phyloP scores from a whole-genome alignment of 2,113 vertebrate genomes.

The Caracal caracal region DNA sequence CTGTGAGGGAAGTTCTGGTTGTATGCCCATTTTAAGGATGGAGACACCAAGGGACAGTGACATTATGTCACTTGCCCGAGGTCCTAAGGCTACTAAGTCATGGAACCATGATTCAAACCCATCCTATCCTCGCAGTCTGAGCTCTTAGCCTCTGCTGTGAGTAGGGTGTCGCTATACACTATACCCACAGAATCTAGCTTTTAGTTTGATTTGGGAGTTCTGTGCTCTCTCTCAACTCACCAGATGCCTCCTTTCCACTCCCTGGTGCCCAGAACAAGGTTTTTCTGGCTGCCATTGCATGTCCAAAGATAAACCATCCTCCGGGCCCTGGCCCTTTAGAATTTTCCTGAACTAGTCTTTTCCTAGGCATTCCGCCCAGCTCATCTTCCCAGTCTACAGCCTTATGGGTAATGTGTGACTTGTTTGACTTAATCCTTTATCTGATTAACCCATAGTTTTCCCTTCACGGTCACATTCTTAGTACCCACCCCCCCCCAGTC shows the following conservation, averaged over 20 bases:
- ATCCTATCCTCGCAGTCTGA: neutral
- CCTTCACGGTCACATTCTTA: neutral
- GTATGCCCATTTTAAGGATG: neutral
- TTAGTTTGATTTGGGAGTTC: neutral
- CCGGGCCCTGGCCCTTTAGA: neutral
- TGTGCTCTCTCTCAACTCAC: neutral
- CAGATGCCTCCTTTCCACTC: neutral
- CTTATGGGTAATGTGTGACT: neutral
- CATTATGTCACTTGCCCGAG: neutral
- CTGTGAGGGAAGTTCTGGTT: neutral
- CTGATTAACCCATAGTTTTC: neutral
- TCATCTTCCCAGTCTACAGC: neutral
- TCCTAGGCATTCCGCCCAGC: neutral
- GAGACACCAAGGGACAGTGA: neutral
- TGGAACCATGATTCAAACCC: neutral
- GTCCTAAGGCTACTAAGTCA: neutral
- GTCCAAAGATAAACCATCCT: neutral
- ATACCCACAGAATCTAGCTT: neutral
- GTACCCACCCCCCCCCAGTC: too few species aligned
- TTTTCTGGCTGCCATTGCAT: neutral
- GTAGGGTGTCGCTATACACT: neutral
- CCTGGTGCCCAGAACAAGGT: neutral
- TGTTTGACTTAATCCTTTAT: neutral
- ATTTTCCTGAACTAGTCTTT: neutral
- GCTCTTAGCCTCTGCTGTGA: neutral